Evolutionary conservation across 2,888 invertebrate genomes (phyloP).

Genomic region (Bembecia ichneumoniformis): DNA sequence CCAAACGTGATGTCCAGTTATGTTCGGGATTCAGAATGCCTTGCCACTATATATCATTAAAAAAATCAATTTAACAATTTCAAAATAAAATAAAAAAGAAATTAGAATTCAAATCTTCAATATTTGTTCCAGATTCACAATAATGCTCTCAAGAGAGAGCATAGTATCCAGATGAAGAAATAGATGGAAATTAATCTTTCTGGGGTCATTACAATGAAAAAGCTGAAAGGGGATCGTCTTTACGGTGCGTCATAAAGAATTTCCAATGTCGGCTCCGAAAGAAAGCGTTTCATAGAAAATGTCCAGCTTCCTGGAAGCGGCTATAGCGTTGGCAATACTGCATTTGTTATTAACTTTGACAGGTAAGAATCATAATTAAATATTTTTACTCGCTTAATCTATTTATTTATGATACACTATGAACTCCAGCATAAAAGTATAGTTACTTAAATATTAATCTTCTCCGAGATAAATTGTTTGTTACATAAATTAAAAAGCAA

Average conservation of each 20-base stretch:
- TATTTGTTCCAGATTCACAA: neutral
- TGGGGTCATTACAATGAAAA: slow-evolving; percentile 30
- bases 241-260: slow-evolving; percentile 30
- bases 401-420: too few relatives aligned
- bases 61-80: too few relatives aligned
- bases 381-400: neutral
- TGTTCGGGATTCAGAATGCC: too few relatives aligned
- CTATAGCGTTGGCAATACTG: slow-evolving; percentile 54
- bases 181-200: neutral
- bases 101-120: too few relatives aligned
- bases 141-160: neutral
- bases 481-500: neutral
- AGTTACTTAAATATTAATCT: too few relatives aligned
- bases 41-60: too few relatives aligned
- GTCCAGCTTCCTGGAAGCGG: slow-evolving; percentile 55
- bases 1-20: too few relatives aligned
- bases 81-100: too few relatives aligned
- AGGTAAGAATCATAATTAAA: slow-evolving; percentile 29
- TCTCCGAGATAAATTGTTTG: neutral
- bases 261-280: slow-evolving; percentile 49
- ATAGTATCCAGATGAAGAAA: neutral
- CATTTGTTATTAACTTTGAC: slow-evolving; percentile 53
- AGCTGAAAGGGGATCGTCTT: slow-evolving; percentile 27
- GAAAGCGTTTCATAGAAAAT: slow-evolving; percentile 58
- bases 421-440: too few relatives aligned